Conservation (phyloP, 2,797 vertebrate species). For the Emydoidea blandingii region DNA sequence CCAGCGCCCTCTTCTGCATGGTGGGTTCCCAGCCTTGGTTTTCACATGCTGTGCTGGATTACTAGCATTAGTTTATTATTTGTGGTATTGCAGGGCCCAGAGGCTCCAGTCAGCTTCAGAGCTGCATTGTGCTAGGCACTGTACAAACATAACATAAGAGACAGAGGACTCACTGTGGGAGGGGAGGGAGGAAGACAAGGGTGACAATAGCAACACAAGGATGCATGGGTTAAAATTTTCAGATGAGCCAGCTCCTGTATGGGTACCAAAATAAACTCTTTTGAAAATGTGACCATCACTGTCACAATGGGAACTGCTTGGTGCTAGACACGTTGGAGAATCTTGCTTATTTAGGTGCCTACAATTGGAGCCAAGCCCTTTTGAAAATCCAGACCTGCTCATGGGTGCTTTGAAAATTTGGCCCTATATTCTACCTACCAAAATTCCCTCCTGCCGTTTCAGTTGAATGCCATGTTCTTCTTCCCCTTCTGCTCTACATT, state of each 20-base stretch:
- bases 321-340: not conserved
- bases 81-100: not conserved
- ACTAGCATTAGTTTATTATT: not conserved
- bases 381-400: not conserved
- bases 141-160: not conserved
- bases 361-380: not conserved
- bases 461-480: not conserved
- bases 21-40: not conserved
- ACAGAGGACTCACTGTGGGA: not conserved
- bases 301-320: not conserved
- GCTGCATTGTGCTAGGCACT: fast-evolving
- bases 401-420: not conserved
- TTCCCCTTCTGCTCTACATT: not conserved
- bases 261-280: not conserved
- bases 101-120: fast-evolving
- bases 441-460: not conserved
- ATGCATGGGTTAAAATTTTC: not conserved
- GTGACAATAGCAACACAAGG: not conserved
- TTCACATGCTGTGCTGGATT: fast-evolving
- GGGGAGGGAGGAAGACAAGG: not conserved
- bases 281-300: not conserved
- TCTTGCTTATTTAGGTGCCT: not conserved
- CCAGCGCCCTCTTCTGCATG: not conserved
- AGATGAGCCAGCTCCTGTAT: not conserved
- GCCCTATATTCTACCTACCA: fast-evolving